A percentile compares a stretch with the other conserved stretches of the same genome.
These are phyloP conservation scores for Microcebus ravelobensis DNA, from an alignment of 2,113 vertebrate species.

Conservation along the genomic window DNA sequence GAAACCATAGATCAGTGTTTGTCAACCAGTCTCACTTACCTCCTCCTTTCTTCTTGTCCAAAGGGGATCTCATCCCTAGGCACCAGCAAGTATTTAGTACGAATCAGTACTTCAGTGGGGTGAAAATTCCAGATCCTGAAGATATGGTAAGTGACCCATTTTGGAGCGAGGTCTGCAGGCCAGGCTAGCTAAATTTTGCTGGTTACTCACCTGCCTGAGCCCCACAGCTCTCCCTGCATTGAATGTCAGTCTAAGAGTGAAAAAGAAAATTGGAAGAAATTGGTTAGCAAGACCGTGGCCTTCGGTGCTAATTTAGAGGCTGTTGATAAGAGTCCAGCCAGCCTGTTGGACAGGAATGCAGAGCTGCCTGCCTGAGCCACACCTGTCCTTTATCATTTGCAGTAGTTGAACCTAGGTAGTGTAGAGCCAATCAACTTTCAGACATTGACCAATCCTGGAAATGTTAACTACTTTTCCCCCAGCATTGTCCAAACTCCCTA, in stretches of 20 bases:
- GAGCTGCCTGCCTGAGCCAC: not conserved
- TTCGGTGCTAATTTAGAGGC: not conserved
- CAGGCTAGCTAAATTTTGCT: not conserved
- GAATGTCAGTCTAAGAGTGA: not conserved
- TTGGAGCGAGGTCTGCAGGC: not conserved
- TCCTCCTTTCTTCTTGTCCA: constrained; percentile 11
- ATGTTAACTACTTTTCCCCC: not conserved
- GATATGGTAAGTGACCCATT: constrained; percentile 88
- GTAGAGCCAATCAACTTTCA: not conserved
- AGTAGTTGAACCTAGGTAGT: not conserved
- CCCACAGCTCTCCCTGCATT: not conserved
- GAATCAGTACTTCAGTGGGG: constrained; percentile 97
- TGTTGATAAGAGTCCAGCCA: not conserved
- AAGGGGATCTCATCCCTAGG: constrained; percentile 96
- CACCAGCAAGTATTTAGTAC: constrained; percentile 97
- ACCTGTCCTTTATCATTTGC: not conserved
- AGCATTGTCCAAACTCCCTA: not conserved
- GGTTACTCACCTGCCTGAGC: not conserved
- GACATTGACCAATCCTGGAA: not conserved
- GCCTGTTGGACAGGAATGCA: not conserved
- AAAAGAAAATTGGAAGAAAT: not conserved
- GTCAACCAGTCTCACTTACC: not conserved
- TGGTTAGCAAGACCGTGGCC: not conserved
- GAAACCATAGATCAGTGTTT: not conserved
- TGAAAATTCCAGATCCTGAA: constrained; percentile 94